These are phyloP conservation scores for Cordilura impudica DNA, from an alignment of 2,888 invertebrate species.

Conservation along the genomic window DNA sequence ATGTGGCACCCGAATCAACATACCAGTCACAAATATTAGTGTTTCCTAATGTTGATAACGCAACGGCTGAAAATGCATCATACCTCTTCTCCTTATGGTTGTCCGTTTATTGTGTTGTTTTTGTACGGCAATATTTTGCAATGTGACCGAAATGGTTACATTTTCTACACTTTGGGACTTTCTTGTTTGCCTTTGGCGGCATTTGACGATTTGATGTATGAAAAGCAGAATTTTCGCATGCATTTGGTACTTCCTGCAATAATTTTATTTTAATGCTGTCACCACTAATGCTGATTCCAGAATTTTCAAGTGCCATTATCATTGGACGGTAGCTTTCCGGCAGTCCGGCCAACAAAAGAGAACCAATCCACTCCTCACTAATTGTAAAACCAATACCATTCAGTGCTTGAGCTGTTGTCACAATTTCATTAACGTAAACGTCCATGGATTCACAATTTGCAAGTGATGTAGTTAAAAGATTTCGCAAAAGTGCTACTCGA, in stretches of 20 bases:
- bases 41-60: constrained; percentile 2
- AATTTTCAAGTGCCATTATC: constrained; percentile 66
- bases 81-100: background rate
- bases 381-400: constrained; percentile 50
- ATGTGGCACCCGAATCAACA: no score
- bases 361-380: constrained; percentile 46
- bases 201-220: background rate
- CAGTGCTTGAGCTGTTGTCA: constrained; percentile 33
- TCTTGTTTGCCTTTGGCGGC: background rate
- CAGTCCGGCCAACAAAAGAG: constrained; percentile 61
- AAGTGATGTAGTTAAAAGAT: constrained; percentile 38
- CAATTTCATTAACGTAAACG: constrained; percentile 45
- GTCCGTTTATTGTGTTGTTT: background rate
- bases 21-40: constrained; percentile 9
- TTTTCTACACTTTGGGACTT: constrained; percentile 30
- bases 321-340: constrained; percentile 68
- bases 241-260: constrained; percentile 10
- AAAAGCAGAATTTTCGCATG: constrained; percentile 20
- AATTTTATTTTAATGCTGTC: constrained; percentile 50
- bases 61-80: constrained; percentile 17
- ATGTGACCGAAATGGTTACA: constrained; percentile 51
- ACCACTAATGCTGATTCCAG: constrained; percentile 61
- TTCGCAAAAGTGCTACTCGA: constrained; percentile 45
- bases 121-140: constrained; percentile 19
- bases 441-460: constrained; percentile 44